These are phyloP conservation scores for Tetrao urogallus DNA, from an alignment of 2,113 vertebrate species.

Conservation along the genomic window DNA sequence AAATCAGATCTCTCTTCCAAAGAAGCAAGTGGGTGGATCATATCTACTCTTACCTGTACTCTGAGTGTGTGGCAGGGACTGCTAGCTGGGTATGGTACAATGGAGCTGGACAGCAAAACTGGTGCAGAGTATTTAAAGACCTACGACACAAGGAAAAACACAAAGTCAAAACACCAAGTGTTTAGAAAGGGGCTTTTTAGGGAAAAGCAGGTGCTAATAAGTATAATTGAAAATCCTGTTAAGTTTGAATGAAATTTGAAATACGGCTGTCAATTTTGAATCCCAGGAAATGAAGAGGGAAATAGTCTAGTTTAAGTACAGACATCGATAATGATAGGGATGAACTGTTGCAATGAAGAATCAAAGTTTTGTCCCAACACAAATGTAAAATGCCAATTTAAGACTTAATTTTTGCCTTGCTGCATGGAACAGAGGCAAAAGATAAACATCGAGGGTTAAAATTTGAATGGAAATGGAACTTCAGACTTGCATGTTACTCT, in stretches of 20 bases:
- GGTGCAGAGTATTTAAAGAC: constrained; percentile 81
- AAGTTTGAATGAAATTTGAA: constrained; percentile 5
- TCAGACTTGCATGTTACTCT: constrained; percentile 61
- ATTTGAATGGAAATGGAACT: constrained; percentile 31
- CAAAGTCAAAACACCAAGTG: constrained; percentile 74
- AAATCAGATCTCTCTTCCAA: background rate
- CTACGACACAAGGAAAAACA: constrained; percentile 83
- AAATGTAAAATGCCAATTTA: constrained; percentile 5
- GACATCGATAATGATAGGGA: constrained; percentile 4
- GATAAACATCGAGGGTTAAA: background rate
- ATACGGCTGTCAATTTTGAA: background rate
- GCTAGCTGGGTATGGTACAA: constrained; percentile 80
- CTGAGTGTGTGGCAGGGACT: constrained; percentile 80
- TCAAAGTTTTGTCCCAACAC: background rate
- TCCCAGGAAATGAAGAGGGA: constrained; percentile 24
- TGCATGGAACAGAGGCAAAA: background rate
- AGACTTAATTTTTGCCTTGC: constrained; percentile 1
- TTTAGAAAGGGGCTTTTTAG: constrained; percentile 34
- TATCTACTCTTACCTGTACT: constrained; percentile 82
- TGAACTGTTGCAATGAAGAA: background rate
- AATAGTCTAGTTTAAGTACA: background rate
- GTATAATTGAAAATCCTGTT: background rate
- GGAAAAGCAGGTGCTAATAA: constrained; percentile 13
- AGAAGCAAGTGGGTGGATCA: constrained; percentile 50
- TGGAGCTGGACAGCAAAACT: constrained; percentile 78